phyloP scores from a whole-genome alignment of 2,888 invertebrate genomes.

The Dioctria linearis region DNA sequence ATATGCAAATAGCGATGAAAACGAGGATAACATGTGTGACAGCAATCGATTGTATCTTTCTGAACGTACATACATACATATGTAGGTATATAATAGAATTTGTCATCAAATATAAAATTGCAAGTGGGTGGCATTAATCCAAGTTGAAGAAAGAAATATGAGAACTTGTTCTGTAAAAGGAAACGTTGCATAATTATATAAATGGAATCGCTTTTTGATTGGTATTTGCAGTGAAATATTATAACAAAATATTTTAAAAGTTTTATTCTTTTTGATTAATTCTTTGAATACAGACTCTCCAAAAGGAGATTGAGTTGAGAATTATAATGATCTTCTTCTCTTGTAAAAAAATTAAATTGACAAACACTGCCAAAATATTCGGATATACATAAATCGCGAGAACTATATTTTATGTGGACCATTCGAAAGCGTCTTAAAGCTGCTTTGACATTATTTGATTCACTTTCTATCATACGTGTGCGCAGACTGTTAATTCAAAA shows the following conservation, averaged over 20 bases:
- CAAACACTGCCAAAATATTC: too few relatives aligned
- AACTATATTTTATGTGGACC: too few relatives aligned
- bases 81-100: not conserved
- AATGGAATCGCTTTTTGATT: not conserved
- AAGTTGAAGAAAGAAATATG: not conserved
- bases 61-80: not conserved
- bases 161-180: not conserved
- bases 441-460: too few relatives aligned
- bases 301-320: too few relatives aligned
- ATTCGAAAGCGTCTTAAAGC: too few relatives aligned
- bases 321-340: too few relatives aligned
- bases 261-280: too few relatives aligned
- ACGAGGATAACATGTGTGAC: slow-evolving; percentile 9
- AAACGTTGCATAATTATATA: not conserved
- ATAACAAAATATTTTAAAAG: not conserved
- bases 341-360: too few relatives aligned
- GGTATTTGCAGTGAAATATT: not conserved
- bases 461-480: too few relatives aligned
- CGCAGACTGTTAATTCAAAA: too few relatives aligned
- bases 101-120: not conserved
- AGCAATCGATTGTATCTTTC: slow-evolving; percentile 10
- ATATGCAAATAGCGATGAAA: slow-evolving; percentile 11
- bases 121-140: not conserved
- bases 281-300: too few relatives aligned
- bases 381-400: too few relatives aligned